A percentile compares a stretch with the other conserved stretches of the same genome.
Conservation (phyloP, 1,140 invertebrate genomes). For the Hydropsyche tenuis region DNA sequence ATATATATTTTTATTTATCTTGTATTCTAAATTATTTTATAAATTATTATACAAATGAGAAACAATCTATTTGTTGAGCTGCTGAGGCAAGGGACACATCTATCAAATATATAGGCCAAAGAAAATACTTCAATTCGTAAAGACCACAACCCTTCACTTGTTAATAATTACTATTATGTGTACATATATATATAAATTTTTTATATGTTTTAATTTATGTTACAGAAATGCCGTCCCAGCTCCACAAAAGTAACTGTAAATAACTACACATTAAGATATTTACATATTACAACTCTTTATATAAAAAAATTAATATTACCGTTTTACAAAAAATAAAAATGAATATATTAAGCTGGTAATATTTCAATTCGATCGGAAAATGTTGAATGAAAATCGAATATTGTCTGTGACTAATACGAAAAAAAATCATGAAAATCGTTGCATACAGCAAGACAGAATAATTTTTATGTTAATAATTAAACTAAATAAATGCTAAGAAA, state of each 20-base stretch:
- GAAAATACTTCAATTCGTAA: slow-evolving; percentile 30
- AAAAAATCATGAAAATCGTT: no score
- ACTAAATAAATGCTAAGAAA: no score
- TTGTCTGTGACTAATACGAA: no score
- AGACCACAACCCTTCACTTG: slow-evolving; percentile 38
- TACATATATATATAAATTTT: slow-evolving; percentile 11
- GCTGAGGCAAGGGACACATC: slow-evolving; percentile 29
- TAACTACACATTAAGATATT: slow-evolving; percentile 26
- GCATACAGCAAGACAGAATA: no score
- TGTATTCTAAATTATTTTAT: slow-evolving; percentile 34
- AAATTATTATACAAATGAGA: slow-evolving; percentile 43
- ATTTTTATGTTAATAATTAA: no score
- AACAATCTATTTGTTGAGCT: slow-evolving; percentile 34
- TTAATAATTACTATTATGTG: slow-evolving; percentile 6
- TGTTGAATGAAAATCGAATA: not conserved
- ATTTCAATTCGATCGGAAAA: not conserved
- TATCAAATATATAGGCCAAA: slow-evolving; percentile 30
- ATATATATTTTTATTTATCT: slow-evolving; percentile 15
- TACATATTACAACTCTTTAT: slow-evolving; percentile 32
- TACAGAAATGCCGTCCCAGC: slow-evolving; percentile 12
- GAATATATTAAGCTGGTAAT: no score
- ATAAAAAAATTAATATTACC: slow-evolving; percentile 24
- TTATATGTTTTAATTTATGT: not conserved
- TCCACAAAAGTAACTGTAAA: slow-evolving; percentile 19
- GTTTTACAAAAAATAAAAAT: no score